These are phyloP conservation scores for Nannoperca australis DNA, from an alignment of 2,797 vertebrate genomes.

Conservation along the genomic window DNA sequence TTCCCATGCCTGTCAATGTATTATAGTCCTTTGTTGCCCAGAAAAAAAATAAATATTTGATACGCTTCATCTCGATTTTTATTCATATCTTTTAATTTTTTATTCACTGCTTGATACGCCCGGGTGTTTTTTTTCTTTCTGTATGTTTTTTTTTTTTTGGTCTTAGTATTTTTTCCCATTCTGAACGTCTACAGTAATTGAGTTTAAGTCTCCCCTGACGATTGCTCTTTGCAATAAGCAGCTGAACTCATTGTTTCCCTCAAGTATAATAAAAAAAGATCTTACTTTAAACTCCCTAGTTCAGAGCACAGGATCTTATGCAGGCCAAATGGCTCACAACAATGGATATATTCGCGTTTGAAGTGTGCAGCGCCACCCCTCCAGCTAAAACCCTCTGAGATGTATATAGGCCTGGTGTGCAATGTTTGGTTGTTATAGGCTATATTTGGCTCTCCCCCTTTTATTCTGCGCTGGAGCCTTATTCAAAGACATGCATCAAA, in stretches of 20 bases:
- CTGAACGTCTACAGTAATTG: slow-evolving; percentile 98
- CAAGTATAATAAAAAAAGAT: slow-evolving; percentile 91
- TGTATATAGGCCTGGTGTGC: slow-evolving; percentile 76
- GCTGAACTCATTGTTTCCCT: slow-evolving; percentile 99
- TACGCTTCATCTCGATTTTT: slow-evolving; percentile 99
- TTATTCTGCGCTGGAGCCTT: slow-evolving; percentile 58
- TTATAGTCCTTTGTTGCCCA: slow-evolving; percentile 99
- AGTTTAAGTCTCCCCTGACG: slow-evolving; percentile 98
- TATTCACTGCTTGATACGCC: slow-evolving; percentile 91
- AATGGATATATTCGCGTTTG: slow-evolving; percentile 85
- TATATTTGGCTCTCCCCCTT: slow-evolving; percentile 65
- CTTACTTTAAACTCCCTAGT: slow-evolving; percentile 95
- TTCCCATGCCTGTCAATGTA: slow-evolving; percentile 99
- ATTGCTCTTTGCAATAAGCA: slow-evolving; percentile 98
- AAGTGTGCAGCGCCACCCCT: slow-evolving; percentile 82
- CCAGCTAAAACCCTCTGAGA: slow-evolving; percentile 83
- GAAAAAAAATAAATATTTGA: slow-evolving; percentile 99
- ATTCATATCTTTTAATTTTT: slow-evolving; percentile 84
- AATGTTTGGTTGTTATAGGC: slow-evolving; percentile 73
- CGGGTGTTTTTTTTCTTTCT: slow-evolving; percentile 86
- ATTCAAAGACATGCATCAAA: slow-evolving; percentile 78
- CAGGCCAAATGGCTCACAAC: slow-evolving; percentile 95
- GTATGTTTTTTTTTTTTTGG: slow-evolving; percentile 88
- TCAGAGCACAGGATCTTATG: slow-evolving; percentile 93
- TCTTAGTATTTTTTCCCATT: slow-evolving; percentile 89